Percentiles rank a stretch among this genome's conserved stretches.
Conservation (phyloP, 2,888 invertebrate genomes). For the Endomychus coccineus region DNA sequence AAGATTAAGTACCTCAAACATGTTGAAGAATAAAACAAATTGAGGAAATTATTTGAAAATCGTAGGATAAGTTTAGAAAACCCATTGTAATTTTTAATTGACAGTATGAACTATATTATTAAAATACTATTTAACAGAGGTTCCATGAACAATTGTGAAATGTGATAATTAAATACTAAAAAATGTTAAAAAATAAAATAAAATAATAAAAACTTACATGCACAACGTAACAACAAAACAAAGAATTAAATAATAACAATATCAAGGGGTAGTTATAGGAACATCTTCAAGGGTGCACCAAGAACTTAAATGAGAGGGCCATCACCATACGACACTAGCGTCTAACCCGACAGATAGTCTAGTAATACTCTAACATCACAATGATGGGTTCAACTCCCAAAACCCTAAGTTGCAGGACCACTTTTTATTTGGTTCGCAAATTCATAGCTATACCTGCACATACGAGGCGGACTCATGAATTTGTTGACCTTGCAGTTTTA, state of each 20-base stretch:
- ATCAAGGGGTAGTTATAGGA: not conserved
- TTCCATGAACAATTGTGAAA: not conserved
- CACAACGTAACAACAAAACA: constrained; percentile 7
- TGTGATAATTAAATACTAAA: constrained; percentile 1
- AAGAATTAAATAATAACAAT: constrained; percentile 12
- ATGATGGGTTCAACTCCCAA: constrained; percentile 39
- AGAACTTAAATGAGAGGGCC: constrained; percentile 4
- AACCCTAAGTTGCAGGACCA: constrained; percentile 54
- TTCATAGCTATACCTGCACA: constrained; percentile 49
- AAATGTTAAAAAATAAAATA: constrained; percentile 8
- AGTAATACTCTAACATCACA: constrained; percentile 45
- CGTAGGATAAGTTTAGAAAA: too few species aligned
- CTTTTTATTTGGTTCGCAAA: constrained; percentile 57
- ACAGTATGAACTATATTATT: too few species aligned
- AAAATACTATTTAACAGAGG: too few species aligned
- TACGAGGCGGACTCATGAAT: constrained; percentile 20
- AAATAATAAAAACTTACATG: constrained; percentile 9
- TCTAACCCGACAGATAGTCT: constrained; percentile 44
- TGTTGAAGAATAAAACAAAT: too few species aligned
- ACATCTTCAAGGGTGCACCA: constrained; percentile 8
- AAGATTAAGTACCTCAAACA: too few species aligned
- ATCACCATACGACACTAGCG: constrained; percentile 15
- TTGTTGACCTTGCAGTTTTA: constrained; percentile 10
- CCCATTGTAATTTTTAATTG: too few species aligned
- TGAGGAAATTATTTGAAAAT: too few species aligned